These are phyloP conservation scores for Andricus quercusramuli DNA, from an alignment of 2,888 invertebrate genomes.

Conservation along the genomic window DNA sequence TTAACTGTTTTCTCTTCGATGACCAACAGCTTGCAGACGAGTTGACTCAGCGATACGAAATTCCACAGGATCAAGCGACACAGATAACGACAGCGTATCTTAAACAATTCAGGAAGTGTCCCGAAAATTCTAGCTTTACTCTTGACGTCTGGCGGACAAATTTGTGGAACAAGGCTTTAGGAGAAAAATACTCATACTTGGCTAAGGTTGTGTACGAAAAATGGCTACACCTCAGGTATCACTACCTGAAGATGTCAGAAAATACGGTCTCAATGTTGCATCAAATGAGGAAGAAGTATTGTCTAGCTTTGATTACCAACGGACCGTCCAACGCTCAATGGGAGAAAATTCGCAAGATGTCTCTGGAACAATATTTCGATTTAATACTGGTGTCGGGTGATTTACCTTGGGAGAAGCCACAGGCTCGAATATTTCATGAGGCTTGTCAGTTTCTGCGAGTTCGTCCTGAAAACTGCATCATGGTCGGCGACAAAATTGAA, in stretches of 20 bases:
- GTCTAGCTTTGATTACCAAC: slow-evolving; percentile 91
- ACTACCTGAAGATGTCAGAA: slow-evolving; percentile 85
- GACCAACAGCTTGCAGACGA: slow-evolving; percentile 80
- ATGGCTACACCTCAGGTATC: slow-evolving; percentile 90
- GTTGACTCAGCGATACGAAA: slow-evolving; percentile 84
- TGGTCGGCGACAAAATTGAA: slow-evolving; percentile 93
- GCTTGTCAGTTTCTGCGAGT: slow-evolving; percentile 89
- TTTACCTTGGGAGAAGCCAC: slow-evolving; percentile 92
- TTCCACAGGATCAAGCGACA: slow-evolving; percentile 83
- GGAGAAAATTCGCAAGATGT: slow-evolving; percentile 90
- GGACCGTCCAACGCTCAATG: slow-evolving; percentile 92
- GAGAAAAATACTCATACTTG: slow-evolving; percentile 85
- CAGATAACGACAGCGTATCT: slow-evolving; percentile 86
- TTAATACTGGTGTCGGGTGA: slow-evolving; percentile 91
- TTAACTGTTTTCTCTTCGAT: slow-evolving; percentile 41
- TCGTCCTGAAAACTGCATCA: slow-evolving; percentile 87
- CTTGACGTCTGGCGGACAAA: slow-evolving; percentile 89
- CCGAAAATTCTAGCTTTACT: slow-evolving; percentile 87
- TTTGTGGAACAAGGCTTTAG: slow-evolving; percentile 89
- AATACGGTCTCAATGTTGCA: slow-evolving; percentile 86
- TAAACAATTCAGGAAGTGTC: slow-evolving; percentile 88
- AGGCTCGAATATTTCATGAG: slow-evolving; percentile 89
- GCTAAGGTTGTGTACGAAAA: slow-evolving; percentile 86
- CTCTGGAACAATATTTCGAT: slow-evolving; percentile 87
- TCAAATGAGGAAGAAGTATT: slow-evolving; percentile 86